Evolutionary conservation across 2,888 invertebrate genomes (phyloP), one percentile per base, ranked within the genome.

Genomic region (Rhagonycha fulva): DNA sequence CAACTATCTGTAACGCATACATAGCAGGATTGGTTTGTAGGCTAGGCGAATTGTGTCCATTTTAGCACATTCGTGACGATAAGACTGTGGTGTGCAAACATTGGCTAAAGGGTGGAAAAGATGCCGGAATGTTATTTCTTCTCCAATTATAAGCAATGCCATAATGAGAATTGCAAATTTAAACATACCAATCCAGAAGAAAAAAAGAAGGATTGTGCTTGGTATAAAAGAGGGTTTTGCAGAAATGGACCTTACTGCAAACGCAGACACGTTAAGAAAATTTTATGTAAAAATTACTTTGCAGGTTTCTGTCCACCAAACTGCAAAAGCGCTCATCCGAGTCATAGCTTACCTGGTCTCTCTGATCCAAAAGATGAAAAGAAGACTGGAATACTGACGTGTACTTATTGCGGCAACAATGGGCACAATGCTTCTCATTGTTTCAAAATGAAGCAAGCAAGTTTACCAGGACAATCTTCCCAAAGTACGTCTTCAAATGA

Each of bases 111-210:
- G 99, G 99, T 99, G 97, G 95, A 98, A 9, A 99, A 99, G 89
- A 99, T 99, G 99, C 99, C 99, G 0, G 99, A 99, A 87, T 99
- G 99, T 88, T 99, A n/a, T n/a, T n/a, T n/a, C n/a, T n/a, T n/a
- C n/a, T n/a, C n/a, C n/a, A n/a, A n/a, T n/a, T n/a, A n/a, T n/a
- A n/a, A n/a, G n/a, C n/a, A n/a, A n/a, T n/a, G n/a, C n/a, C n/a
- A n/a, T n/a, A n/a, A n/a, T n/a, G n/a, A n/a, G n/a, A n/a, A n/a
- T n/a, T n/a, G n/a, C n/a, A n/a, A n/a, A n/a, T n/a, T n/a, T n/a
- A n/a, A n/a, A n/a, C n/a, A n/a, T n/a, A n/a, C n/a, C n/a, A n/a
- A n/a, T n/a, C n/a, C n/a, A n/a, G n/a, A n/a, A 99, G 87, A 99
- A n/a, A n/a, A n/a, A n/a, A n/a, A n/a, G n/a, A 32, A 32, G 5